Conservation (phyloP, 1,140 invertebrate species). For the Megathymus violae region DNA sequence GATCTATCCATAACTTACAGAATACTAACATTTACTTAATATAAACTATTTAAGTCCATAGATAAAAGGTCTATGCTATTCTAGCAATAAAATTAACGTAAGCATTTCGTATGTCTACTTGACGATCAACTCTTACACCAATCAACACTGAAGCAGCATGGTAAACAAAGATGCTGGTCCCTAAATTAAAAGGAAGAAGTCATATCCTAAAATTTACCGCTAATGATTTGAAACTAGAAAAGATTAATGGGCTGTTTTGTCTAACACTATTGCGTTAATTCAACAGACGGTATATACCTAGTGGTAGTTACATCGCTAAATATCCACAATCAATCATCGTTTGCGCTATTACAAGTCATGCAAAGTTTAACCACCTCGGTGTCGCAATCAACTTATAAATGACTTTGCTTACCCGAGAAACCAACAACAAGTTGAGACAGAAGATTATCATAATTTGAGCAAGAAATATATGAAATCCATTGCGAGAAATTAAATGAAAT, state of each 20-base stretch:
- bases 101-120: too few species aligned
- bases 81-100: too few species aligned
- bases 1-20: too few species aligned
- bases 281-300: background rate
- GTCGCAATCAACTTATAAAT: constrained; percentile 22
- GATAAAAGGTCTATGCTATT: too few species aligned
- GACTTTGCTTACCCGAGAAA: background rate
- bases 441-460: background rate
- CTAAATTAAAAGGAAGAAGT: too few species aligned
- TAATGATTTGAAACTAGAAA: background rate
- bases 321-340: constrained; percentile 27
- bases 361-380: constrained; percentile 18
- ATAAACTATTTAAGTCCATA: too few species aligned
- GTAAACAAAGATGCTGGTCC: too few species aligned
- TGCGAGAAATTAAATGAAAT: too few species aligned
- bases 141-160: too few species aligned
- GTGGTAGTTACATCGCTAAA: constrained; percentile 10
- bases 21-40: too few species aligned
- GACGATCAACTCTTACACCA: too few species aligned
- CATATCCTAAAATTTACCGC: too few species aligned
- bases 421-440: background rate
- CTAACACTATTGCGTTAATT: background rate
- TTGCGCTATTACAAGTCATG: constrained; percentile 18
- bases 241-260: background rate
- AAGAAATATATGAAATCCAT: background rate